phyloP scores from a whole-genome alignment of 2,797 vertebrate genomes.

The Bradypodion ventrale region DNA sequence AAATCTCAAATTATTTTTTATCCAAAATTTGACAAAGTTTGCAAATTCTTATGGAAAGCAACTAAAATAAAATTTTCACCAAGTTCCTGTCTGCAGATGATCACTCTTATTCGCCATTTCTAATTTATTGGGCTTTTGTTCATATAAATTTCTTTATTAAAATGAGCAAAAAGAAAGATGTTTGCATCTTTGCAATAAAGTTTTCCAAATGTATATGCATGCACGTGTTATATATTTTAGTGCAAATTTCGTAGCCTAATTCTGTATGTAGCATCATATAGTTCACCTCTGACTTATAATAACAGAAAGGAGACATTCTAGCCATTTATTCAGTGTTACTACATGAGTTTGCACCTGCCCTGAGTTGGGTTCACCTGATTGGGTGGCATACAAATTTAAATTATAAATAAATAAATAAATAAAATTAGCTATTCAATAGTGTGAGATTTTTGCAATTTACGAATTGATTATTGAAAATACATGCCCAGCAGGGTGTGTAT shows the following conservation, averaged over 20 bases:
- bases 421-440: not conserved
- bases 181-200: not conserved
- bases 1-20: too few relatives aligned
- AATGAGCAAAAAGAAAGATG: not conserved
- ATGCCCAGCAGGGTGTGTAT: not conserved
- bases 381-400: too few relatives aligned
- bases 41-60: not conserved
- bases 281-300: not conserved
- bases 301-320: not conserved
- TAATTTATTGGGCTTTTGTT: not conserved
- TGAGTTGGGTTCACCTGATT: too few relatives aligned
- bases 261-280: not conserved
- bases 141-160: not conserved
- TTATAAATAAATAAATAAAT: too few relatives aligned
- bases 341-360: not conserved
- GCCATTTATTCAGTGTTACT: not conserved
- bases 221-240: not conserved
- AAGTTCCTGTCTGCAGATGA: not conserved
- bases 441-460: not conserved
- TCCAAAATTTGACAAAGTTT: too few relatives aligned
- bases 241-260: not conserved
- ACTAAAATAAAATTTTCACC: not conserved
- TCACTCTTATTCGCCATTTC: not conserved
- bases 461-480: conserved; percentile 9
- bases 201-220: not conserved